Percentiles rank a stretch among this genome's conserved stretches.
These are phyloP conservation scores for Heterochromis multidens DNA, from an alignment of 2,113 vertebrate genomes.

Conservation along the genomic window DNA sequence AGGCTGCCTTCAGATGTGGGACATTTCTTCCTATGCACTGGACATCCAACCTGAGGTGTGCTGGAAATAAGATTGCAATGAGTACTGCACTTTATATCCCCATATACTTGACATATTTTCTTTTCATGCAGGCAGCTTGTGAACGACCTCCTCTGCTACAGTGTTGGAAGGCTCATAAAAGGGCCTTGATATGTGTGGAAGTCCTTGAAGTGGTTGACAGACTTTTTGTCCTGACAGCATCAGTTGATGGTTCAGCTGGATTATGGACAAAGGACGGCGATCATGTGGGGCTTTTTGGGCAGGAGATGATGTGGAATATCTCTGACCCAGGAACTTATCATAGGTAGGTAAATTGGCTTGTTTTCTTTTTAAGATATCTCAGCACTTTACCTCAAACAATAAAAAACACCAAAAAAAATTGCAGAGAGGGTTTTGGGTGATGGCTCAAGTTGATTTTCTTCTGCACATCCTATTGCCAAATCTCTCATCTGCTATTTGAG, in stretches of 20 bases:
- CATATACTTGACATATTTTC: neutral
- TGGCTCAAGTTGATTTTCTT: neutral
- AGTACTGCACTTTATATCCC: neutral
- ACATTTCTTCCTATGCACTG: conserved; percentile 56
- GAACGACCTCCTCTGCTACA: conserved; percentile 38
- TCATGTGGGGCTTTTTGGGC: conserved; percentile 55
- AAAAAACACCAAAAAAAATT: neutral
- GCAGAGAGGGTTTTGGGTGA: neutral
- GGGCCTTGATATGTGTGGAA: conserved; percentile 29
- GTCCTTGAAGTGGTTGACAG: conserved; percentile 32
- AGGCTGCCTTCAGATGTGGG: conserved; percentile 63
- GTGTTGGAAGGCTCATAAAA: conserved; percentile 53
- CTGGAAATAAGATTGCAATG: neutral
- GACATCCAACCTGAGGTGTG: conserved; percentile 21
- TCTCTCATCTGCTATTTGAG: neutral
- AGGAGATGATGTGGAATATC: conserved; percentile 55
- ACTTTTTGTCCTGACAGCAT: conserved; percentile 46
- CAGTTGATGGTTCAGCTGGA: conserved; percentile 45
- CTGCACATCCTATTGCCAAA: no score
- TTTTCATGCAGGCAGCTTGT: conserved; percentile 5
- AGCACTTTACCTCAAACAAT: neutral
- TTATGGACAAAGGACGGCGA: conserved; percentile 54
- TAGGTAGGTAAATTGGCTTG: conserved; percentile 12
- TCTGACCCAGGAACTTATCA: conserved; percentile 26
- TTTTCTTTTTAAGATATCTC: neutral